Percentiles rank a stretch among this genome's conserved stretches.
These are phyloP conservation scores for Pristionchus exspectatus DNA, from an alignment of 2,888 invertebrate genomes.

Conservation along the genomic window DNA sequence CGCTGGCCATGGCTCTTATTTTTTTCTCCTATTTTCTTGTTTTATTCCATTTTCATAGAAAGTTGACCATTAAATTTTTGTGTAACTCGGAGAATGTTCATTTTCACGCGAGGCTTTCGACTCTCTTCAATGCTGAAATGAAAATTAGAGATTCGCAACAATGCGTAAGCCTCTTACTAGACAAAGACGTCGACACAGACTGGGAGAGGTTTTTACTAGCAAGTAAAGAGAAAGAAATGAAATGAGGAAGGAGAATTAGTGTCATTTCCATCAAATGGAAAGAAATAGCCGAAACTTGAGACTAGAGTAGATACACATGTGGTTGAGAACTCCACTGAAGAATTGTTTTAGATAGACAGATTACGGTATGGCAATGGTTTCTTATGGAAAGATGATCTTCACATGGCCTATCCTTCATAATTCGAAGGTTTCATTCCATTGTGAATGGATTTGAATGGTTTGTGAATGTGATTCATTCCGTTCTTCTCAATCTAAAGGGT, in stretches of 20 bases:
- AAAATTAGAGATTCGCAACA: conserved; percentile 30
- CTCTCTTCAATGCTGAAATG: background rate
- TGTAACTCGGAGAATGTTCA: conserved; percentile 2
- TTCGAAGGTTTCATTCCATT: background rate
- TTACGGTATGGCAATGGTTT: background rate
- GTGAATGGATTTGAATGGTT: background rate
- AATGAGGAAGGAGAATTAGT: conserved; percentile 2
- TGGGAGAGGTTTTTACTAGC: background rate
- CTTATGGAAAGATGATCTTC: background rate
- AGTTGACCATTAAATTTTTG: background rate
- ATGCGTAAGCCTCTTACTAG: conserved; percentile 21
- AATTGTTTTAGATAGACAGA: background rate
- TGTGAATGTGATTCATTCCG: conserved; percentile 13
- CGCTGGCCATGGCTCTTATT: background rate
- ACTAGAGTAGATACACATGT: background rate
- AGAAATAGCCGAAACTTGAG: background rate
- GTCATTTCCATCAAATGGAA: conserved; percentile 15
- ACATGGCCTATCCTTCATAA: background rate
- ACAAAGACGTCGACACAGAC: conserved; percentile 9
- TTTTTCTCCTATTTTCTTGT: background rate
- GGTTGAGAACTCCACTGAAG: background rate
- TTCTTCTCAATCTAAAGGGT: conserved; percentile 23
- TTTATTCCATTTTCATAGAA: background rate
- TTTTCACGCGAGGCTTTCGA: conserved; percentile 41
- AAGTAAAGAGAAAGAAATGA: background rate